Evolutionary conservation across 2,888 invertebrate genomes (phyloP).

Genomic region (Odontomyia ornata): DNA sequence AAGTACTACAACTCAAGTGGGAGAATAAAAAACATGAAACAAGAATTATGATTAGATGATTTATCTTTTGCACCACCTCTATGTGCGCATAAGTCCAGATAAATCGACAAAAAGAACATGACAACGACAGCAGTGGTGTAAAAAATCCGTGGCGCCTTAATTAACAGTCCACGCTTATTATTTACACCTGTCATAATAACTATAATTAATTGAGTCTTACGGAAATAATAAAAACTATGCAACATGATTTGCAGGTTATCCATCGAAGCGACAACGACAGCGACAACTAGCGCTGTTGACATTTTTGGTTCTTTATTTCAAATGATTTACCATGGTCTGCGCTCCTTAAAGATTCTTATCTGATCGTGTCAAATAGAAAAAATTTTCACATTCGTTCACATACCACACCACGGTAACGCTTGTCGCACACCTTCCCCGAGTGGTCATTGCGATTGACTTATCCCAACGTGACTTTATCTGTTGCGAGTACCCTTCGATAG

Average conservation of each 20-base stretch:
- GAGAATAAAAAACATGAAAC: too few relatives aligned
- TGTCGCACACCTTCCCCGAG: neutral
- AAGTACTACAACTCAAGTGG: too few relatives aligned
- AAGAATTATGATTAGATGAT: neutral
- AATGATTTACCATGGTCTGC: conserved; percentile 14
- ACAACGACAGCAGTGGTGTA: neutral
- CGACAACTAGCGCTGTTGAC: conserved; percentile 37
- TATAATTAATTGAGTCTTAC: conserved; percentile 39
- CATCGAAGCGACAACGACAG: conserved; percentile 28
- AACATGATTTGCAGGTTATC: conserved; percentile 40
- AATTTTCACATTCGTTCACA: conserved; percentile 17
- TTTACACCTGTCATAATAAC: conserved; percentile 45
- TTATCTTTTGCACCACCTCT: neutral
- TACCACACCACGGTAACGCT: neutral
- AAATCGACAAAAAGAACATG: neutral
- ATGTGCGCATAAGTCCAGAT: neutral
- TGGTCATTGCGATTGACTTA: neutral
- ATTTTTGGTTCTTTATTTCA: conserved; percentile 35
- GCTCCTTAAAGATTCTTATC: conserved; percentile 31
- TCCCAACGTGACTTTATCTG: neutral
- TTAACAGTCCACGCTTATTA: conserved; percentile 36
- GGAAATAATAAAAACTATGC: conserved; percentile 11
- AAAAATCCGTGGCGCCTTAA: conserved; percentile 36
- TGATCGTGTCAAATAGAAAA: conserved; percentile 20
- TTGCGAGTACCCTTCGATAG: neutral